Evolutionary conservation across 2,113 vertebrate genomes (phyloP).

Genomic region (Larimichthys polyactis): DNA sequence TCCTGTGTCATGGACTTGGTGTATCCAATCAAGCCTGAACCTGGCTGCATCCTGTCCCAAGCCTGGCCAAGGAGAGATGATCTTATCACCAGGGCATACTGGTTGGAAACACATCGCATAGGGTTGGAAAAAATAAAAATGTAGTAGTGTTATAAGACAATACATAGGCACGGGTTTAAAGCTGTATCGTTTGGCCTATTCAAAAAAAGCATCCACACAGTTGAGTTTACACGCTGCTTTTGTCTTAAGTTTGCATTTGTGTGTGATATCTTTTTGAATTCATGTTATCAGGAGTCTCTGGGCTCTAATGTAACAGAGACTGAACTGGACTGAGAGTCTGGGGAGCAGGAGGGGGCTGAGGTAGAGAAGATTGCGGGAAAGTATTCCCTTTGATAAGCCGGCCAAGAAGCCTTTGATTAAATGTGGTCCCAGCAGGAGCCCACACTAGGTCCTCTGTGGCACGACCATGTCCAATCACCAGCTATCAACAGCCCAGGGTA

Average conservation of each 20-base stretch:
- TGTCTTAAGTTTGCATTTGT: conserved; percentile 1
- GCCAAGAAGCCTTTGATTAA: conserved; percentile 80
- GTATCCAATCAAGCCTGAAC: conserved; percentile 13
- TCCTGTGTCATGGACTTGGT: conserved; percentile 20
- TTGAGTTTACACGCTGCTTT: background rate
- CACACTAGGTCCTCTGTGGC: conserved; percentile 83
- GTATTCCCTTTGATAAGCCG: conserved; percentile 83
- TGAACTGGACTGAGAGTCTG: conserved; percentile 52
- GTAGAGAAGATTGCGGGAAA: conserved; percentile 80
- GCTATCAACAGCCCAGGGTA: conserved; percentile 80
- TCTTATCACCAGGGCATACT: conserved; percentile 27
- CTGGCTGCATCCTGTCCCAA: conserved; percentile 16
- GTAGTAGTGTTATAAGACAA: background rate
- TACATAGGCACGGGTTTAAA: background rate
- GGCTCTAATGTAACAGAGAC: conserved; percentile 54
- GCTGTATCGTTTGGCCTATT: background rate
- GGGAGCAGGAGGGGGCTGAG: conserved; percentile 63
- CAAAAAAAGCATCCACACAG: background rate
- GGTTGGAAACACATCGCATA: background rate
- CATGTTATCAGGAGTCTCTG: conserved; percentile 35
- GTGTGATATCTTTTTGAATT: conserved; percentile 22
- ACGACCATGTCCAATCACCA: conserved; percentile 78
- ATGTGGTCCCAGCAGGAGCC: conserved; percentile 75
- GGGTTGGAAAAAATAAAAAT: background rate
- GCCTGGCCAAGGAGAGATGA: conserved; percentile 11